Percentiles rank a stretch among this genome's conserved stretches.
These are phyloP conservation scores for Oscheius sp. DNA, from an alignment of 1,140 invertebrate genomes.

Conservation along the genomic window DNA sequence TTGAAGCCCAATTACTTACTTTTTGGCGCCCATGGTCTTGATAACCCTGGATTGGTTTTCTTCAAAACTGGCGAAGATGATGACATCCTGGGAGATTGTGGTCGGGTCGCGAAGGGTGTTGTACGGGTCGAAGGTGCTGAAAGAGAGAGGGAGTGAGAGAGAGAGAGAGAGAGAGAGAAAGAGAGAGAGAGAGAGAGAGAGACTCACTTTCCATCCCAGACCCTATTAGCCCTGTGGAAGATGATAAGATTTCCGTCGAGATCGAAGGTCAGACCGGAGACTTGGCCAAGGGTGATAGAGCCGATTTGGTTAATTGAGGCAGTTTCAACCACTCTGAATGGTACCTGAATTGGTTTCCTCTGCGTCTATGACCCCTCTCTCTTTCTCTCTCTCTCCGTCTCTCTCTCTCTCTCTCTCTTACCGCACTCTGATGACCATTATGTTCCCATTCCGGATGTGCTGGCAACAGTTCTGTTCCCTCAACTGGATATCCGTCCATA, in stretches of 20 bases:
- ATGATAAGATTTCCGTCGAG: conserved; percentile 72
- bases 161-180: too few species aligned
- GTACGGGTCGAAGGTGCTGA: conserved; percentile 70
- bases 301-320: conserved; percentile 40
- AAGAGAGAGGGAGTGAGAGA: background rate
- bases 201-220: conserved; percentile 68
- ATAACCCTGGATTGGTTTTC: conserved; percentile 69
- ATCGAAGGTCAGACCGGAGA: conserved; percentile 55
- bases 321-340: conserved; percentile 57
- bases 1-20: too few species aligned
- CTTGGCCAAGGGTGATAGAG: conserved; percentile 47
- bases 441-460: conserved; percentile 57
- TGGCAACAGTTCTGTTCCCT: conserved; percentile 51
- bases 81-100: conserved; percentile 73
- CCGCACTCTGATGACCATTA: conserved; percentile 52
- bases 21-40: conserved; percentile 75
- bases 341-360: conserved; percentile 15
- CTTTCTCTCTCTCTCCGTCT: background rate
- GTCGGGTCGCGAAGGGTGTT: conserved; percentile 68
- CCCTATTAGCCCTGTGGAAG: conserved; percentile 76
- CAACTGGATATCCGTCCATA: conserved; percentile 53
- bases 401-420: background rate
- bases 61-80: conserved; percentile 71
- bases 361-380: too few species aligned
- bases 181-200: too few species aligned